Conservation (phyloP, 2,113 vertebrate species). For the Macheiramphus alcinus region DNA sequence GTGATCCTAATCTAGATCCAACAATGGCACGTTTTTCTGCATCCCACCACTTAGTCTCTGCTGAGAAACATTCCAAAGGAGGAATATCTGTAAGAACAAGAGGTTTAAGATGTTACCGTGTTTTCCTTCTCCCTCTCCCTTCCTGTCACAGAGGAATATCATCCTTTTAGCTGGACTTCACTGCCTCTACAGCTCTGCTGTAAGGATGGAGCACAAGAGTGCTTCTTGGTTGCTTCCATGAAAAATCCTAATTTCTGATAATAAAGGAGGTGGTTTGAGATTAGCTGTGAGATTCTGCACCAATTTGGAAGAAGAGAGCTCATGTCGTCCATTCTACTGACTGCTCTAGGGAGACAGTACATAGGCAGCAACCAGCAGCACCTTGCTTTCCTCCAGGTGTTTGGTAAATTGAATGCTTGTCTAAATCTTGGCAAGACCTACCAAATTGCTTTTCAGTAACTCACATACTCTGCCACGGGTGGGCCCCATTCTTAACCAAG, state of each 20-base stretch:
- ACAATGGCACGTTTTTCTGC: not conserved
- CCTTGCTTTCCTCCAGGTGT: not conserved
- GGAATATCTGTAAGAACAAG: not conserved
- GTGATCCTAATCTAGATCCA: not conserved
- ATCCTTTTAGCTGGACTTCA: not conserved
- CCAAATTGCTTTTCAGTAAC: not conserved
- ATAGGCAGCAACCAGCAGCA: not conserved
- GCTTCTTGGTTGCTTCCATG: not conserved
- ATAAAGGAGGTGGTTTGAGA: not conserved
- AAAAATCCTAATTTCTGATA: not conserved
- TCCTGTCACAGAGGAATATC: not conserved
- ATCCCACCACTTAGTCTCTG: not conserved
- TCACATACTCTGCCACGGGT: accelerated
- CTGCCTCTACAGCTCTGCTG: not conserved
- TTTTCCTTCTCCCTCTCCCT: not conserved
- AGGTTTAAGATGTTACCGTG: not conserved
- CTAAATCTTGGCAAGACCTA: not conserved
- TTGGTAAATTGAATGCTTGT: not conserved
- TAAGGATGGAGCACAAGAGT: not conserved
- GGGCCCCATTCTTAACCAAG: not conserved
- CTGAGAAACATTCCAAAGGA: not conserved
- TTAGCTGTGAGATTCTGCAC: not conserved
- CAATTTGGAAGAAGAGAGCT: not conserved
- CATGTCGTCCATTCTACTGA: not conserved
- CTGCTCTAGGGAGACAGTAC: not conserved